Evolutionary conservation across 2,888 invertebrate genomes (phyloP), one percentile per base, ranked within the genome.

Genomic region (Drosophila subsilvestris): DNA sequence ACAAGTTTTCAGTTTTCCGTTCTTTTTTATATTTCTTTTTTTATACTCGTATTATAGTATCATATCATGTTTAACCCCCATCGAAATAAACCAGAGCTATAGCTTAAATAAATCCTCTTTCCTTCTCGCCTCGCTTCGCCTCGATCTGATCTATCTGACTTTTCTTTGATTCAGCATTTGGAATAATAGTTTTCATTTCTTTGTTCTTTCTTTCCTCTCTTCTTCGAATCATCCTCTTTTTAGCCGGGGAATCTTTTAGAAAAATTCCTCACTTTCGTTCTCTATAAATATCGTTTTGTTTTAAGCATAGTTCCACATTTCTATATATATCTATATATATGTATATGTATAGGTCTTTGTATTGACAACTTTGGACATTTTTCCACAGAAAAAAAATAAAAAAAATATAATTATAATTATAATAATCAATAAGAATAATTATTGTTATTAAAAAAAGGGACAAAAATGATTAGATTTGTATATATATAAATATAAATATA

Each of bases 331-430:
- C 47, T 60, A 69, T 62, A 70, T 72, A 57, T 63, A 55, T 66
- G 43, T 25, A 55, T 56, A 60, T 62, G 55, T 54, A 66, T 58
- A 55, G 56, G 62, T 62, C 80, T 77, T 79, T 74, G 76, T 76
- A 74, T 88, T 88, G 86, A 86, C 83, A 85, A 74, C 86, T 86
- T 87, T 87, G 83, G 88, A 86, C 86, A 85, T 78, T 77, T 51
- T 84, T 58, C 45, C n/a, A 49, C 67, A 69, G 68, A 70, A 67
- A 67, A 62, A 60, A 44, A 20, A 8, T 55, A 67, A 67, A 37
- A 74, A 62, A 65, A 58, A 37, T 37, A 37, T n/a, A 37, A 37
- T 32, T 12, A 32, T 49, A 53, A 53, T 47, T 63, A 63, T 58
- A 62, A 29, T 63, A 55, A 49, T 74, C 48, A 67, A 50, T 55